Base-by-base conservation (phyloP, 2,888 invertebrate species). In the Lasius fuliginosus region DNA sequence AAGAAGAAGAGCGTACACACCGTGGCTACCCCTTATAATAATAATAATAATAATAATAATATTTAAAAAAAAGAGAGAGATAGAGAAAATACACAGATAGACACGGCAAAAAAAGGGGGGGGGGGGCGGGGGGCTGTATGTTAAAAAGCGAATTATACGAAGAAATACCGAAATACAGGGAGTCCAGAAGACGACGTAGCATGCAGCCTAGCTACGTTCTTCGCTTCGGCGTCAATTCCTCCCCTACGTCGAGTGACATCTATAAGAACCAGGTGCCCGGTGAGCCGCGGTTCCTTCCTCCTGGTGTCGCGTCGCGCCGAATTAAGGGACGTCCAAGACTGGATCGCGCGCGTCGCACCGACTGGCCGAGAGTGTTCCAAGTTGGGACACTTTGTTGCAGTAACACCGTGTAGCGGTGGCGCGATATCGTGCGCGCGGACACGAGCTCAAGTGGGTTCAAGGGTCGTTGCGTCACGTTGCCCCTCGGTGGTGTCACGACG, bases 101-200 rank as follows among this genome's bases (percentile, higher is more conserved):
- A 30, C 65, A 23, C 62, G 4, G 30, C 15, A 23, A 23, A 23
- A 23, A 23, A 23, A 23, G 0, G 0, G 0, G 23, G 23, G 23
- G 23, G 23, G 23, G 23, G 23, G 23, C 23, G 23, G 23, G 23
- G 23, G 23, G 23, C 23, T 23, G 23, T 23, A 40, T 15, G 6
- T 15, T 15, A 1, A 5, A 15, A 3, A 27, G 23, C 42, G 23
- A 15, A 9, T 36, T n/a, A 30, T 30, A 6, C 11, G 23, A 9
- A 69, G 40, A 75, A 82, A 87, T 94, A 94, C 94, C 94, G 88
- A 53, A 53, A n/a, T 89, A 91, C 74, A 93, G 85, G 79, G 87
- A 90, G 82, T 92, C 90, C 89, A 93, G 91, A 89, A 94, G 92
- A 90, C 91, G 91, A 81, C 94, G 93, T 87, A 94, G 90, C 94